Conservation (phyloP, 2,797 vertebrate species). For the Epinephelus awoara region DNA sequence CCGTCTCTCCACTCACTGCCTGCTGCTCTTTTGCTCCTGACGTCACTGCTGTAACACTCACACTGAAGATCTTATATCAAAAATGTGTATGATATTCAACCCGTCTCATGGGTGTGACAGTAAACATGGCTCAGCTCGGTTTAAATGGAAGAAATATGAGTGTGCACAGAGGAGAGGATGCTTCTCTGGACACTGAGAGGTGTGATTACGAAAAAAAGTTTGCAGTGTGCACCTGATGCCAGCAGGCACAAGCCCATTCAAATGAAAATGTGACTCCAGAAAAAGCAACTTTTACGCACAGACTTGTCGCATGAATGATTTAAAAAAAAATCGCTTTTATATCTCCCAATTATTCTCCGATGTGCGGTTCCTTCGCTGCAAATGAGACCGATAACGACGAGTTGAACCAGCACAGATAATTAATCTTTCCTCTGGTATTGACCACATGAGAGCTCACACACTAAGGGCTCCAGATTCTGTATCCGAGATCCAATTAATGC, state of each 20-base stretch:
- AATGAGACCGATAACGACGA: neutral
- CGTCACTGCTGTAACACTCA: constrained; percentile 69
- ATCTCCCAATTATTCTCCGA: neutral
- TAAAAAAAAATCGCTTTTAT: neutral
- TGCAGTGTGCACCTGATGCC: constrained; percentile 9
- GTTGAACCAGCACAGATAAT: neutral
- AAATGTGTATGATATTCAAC: neutral
- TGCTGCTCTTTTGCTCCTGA: constrained; percentile 66
- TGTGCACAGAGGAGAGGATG: neutral
- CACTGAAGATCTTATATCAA: neutral
- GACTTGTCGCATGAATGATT: neutral
- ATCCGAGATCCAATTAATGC: neutral
- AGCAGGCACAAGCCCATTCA: neutral
- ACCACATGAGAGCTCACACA: neutral
- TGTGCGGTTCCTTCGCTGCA: neutral
- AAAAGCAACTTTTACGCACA: constrained; percentile 15
- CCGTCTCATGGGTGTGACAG: neutral
- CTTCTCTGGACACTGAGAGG: neutral
- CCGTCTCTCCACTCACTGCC: constrained; percentile 37
- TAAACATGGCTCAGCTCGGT: neutral
- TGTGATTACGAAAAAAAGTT: constrained; percentile 4
- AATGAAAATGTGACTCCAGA: too few species aligned
- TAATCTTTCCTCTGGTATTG: neutral
- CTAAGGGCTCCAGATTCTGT: neutral
- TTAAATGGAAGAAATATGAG: neutral